Conservation (phyloP, 2,888 invertebrate genomes). For the Idaea dimidiata region DNA sequence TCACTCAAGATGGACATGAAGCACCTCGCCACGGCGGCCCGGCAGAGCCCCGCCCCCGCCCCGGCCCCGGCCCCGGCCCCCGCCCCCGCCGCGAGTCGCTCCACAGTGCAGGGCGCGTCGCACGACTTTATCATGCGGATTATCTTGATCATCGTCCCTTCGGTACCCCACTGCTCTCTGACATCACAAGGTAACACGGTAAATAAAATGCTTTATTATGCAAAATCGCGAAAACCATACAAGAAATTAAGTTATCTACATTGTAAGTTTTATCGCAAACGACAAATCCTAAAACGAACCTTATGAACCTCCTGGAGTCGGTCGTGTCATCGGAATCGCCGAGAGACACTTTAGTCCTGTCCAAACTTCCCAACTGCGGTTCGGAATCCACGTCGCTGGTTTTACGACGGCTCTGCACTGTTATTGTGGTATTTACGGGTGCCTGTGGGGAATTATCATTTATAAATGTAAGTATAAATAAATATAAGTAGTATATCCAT, state of each 20-base stretch:
- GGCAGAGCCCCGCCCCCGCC: no score
- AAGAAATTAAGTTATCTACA: not conserved
- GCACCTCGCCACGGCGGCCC: conserved; percentile 57
- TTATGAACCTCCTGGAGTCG: conserved; percentile 55
- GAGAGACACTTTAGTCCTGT: conserved; percentile 67
- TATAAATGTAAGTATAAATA: no score
- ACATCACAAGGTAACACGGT: no score
- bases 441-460: conserved; percentile 8
- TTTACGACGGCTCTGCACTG: conserved; percentile 20
- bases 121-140: conserved; percentile 31
- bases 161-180: conserved; percentile 67
- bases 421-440: conserved; percentile 6
- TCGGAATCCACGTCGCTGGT: conserved; percentile 48
- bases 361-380: conserved; percentile 64
- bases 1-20: conserved; percentile 66
- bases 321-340: conserved; percentile 63
- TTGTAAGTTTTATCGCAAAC: no score
- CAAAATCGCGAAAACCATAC: no score
- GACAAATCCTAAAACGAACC: conserved; percentile 49
- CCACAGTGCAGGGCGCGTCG: conserved; percentile 38
- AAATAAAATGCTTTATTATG: no score
- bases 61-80: no score
- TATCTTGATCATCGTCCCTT: conserved; percentile 64
- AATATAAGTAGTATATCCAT: no score
- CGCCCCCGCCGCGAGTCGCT: conserved; percentile 42